A percentile compares a stretch with the other conserved stretches of the same genome.
phyloP scores from a whole-genome alignment of 2,797 vertebrate species.

The Rhinoraja longicauda region DNA sequence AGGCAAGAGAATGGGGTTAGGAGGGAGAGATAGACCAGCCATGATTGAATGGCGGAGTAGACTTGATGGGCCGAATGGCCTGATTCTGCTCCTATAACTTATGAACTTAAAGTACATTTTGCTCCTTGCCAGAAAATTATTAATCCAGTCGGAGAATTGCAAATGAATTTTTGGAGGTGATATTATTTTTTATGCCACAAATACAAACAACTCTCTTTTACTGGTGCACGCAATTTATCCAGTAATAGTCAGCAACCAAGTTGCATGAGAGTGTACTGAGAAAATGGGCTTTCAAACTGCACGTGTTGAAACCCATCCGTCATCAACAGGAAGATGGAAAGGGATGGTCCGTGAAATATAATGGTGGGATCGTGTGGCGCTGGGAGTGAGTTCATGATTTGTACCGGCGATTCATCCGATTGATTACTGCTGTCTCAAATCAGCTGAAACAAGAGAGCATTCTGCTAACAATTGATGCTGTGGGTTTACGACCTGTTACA shows the following conservation, averaged over 20 bases:
- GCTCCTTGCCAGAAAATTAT: not conserved
- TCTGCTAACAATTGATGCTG: not conserved
- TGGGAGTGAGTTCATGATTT: not conserved
- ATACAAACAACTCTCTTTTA: not conserved
- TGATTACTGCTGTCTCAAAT: not conserved
- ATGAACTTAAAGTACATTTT: not conserved
- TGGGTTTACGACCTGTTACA: too few species aligned
- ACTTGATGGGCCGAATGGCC: too few species aligned
- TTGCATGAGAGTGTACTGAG: too few species aligned
- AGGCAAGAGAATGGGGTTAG: too few species aligned
- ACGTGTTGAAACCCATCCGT: not conserved
- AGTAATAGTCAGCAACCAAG: not conserved
- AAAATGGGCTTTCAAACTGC: not conserved
- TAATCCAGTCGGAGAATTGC: not conserved
- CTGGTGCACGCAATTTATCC: not conserved
- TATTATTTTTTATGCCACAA: not conserved
- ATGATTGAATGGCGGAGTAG: too few species aligned
- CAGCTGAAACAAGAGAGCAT: not conserved
- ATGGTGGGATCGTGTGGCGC: not conserved
- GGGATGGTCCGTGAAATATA: not conserved
- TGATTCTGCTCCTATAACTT: too few species aligned
- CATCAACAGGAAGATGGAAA: not conserved
- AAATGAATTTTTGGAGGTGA: not conserved
- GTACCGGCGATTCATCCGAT: not conserved
- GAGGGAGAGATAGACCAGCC: too few species aligned